Conservation (phyloP, 2,888 invertebrate species). For the Sphecodes monilicornis region DNA sequence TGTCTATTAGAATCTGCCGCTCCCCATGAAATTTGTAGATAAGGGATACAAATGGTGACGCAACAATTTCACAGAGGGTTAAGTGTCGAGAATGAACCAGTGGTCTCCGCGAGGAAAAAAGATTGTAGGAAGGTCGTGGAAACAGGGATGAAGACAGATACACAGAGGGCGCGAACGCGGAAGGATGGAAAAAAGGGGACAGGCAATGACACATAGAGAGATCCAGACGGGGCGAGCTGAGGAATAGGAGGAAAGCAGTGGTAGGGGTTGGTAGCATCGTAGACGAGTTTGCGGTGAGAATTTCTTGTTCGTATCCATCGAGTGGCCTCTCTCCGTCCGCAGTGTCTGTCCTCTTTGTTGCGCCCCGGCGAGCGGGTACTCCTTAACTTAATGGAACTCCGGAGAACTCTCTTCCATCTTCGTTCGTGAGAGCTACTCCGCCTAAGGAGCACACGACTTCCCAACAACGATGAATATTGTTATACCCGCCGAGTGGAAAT, state of each 20-base stretch:
- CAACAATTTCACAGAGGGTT: not conserved
- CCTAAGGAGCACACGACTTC: slow-evolving; percentile 42
- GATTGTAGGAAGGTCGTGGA: not conserved
- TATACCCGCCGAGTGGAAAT: slow-evolving; percentile 38
- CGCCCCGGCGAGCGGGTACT: slow-evolving; percentile 39
- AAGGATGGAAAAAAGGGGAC: slow-evolving; percentile 8
- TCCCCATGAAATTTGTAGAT: not conserved
- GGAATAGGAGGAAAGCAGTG: not conserved
- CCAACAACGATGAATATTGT: slow-evolving; percentile 60
- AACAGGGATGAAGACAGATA: slow-evolving; percentile 17
- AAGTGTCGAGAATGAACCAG: not conserved
- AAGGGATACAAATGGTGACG: not conserved
- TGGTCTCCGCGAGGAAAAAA: not conserved
- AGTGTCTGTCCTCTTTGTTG: slow-evolving; percentile 13
- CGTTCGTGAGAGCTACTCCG: slow-evolving; percentile 53
- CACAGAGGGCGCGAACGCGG: slow-evolving; percentile 3
- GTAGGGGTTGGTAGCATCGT: not conserved
- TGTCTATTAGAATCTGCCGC: not conserved
- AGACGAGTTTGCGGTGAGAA: slow-evolving; percentile 55
- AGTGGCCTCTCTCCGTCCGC: slow-evolving; percentile 23
- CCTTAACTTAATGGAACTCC: slow-evolving; percentile 64
- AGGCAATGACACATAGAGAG: slow-evolving; percentile 33
- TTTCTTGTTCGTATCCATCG: slow-evolving; percentile 59
- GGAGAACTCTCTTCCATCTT: slow-evolving; percentile 64
- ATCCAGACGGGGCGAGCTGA: not conserved